Conservation (phyloP, 2,797 vertebrate genomes). For the Cephalopachus bancanus region DNA sequence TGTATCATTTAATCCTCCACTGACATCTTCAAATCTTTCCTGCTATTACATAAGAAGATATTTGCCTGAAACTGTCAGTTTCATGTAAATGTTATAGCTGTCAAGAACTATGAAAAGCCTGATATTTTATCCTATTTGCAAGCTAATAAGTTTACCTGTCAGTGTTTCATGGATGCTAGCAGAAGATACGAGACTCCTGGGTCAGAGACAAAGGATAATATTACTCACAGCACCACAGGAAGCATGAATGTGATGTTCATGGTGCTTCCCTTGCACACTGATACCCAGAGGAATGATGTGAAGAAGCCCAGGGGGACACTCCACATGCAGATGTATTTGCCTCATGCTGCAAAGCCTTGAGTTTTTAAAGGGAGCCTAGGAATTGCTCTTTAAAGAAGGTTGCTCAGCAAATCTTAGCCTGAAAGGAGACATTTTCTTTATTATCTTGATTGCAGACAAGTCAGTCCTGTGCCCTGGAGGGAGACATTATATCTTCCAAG, state of each 20-base stretch:
- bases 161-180: neutral
- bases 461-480: neutral
- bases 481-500: neutral
- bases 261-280: neutral
- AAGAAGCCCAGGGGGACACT: neutral
- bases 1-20: constrained; percentile 37
- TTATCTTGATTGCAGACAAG: neutral
- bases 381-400: neutral
- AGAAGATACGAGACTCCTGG: neutral
- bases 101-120: constrained; percentile 55
- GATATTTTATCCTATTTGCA: constrained; percentile 61
- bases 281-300: neutral
- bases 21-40: constrained; percentile 64
- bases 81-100: constrained; percentile 73
- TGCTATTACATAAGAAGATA: constrained; percentile 52
- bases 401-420: neutral
- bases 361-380: neutral
- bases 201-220: constrained; percentile 43
- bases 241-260: neutral
- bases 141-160: constrained; percentile 59
- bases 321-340: neutral
- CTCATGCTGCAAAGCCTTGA: neutral
- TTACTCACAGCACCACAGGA: neutral
- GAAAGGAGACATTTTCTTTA: neutral
- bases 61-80: constrained; percentile 64